These are phyloP conservation scores for Sphaerophoria rueppellii DNA, from an alignment of 2,888 invertebrate species.

Conservation along the genomic window DNA sequence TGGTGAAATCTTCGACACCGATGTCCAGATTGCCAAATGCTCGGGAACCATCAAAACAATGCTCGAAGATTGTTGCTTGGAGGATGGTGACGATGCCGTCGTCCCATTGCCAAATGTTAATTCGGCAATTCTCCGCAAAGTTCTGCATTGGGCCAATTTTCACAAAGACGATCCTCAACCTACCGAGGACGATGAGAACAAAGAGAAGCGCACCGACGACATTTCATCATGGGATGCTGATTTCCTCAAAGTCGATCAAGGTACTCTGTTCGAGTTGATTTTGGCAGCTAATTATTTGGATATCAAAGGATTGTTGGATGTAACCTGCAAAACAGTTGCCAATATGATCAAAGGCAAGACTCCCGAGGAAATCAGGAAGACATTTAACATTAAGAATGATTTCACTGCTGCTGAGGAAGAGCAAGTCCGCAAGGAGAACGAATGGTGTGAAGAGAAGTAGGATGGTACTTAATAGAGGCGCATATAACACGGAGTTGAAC, in stretches of 20 bases:
- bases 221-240: constrained; percentile 99
- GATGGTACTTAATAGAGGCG: too few relatives aligned
- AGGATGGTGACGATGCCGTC: constrained; percentile 95
- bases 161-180: constrained; percentile 98
- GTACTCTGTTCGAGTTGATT: constrained; percentile 97
- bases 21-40: constrained; percentile 98
- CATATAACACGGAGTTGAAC: constrained; percentile 1
- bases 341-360: constrained; percentile 99
- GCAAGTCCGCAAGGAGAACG: constrained; percentile 97
- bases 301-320: constrained; percentile 96
- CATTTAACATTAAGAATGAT: constrained; percentile 98
- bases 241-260: constrained; percentile 98
- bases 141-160: constrained; percentile 95
- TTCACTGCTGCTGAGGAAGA: constrained; percentile 98
- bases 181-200: constrained; percentile 98
- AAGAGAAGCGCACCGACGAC: constrained; percentile 99
- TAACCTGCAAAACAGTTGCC: constrained; percentile 98
- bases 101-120: constrained; percentile 99
- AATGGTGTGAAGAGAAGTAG: constrained; percentile 86
- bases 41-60: constrained; percentile 99
- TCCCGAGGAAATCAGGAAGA: constrained; percentile 98
- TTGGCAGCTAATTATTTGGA: constrained; percentile 98
- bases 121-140: constrained; percentile 97
- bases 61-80: constrained; percentile 96
- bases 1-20: constrained; percentile 97